Conservation (phyloP, 2,888 invertebrate species). For the Malthinus flaveolus region DNA sequence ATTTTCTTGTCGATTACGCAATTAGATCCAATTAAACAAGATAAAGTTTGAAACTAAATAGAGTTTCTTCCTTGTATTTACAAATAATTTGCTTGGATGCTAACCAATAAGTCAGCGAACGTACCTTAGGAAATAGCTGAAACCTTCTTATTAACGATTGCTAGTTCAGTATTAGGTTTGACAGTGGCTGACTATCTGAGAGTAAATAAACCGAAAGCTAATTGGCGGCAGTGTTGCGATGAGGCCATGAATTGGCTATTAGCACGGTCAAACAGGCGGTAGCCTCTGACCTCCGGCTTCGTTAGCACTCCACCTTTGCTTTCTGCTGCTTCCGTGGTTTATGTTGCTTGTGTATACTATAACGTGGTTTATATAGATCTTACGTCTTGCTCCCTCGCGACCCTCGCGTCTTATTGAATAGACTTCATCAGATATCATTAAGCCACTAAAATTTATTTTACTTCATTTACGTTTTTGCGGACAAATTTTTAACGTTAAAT, state of each 20-base stretch:
- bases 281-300: slow-evolving; percentile 53
- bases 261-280: slow-evolving; percentile 56
- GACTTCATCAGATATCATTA: slow-evolving; percentile 40
- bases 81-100: slow-evolving; percentile 15
- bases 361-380: slow-evolving; percentile 22
- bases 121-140: slow-evolving; percentile 33
- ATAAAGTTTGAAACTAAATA: slow-evolving; percentile 10
- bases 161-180: slow-evolving; percentile 21
- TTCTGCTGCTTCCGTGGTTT: slow-evolving; percentile 33
- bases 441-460: slow-evolving; percentile 12
- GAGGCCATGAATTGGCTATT: slow-evolving; percentile 58
- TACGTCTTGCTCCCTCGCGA: slow-evolving; percentile 26
- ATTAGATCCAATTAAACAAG: slow-evolving; percentile 11
- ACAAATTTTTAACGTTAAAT: no score
- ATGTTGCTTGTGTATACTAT: slow-evolving; percentile 24
- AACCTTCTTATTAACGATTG: slow-evolving; percentile 33
- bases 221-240: slow-evolving; percentile 50
- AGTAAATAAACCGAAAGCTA: slow-evolving; percentile 52
- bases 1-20: slow-evolving; percentile 13
- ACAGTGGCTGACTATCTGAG: slow-evolving; percentile 39
- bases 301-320: slow-evolving; percentile 43
- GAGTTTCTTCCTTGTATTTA: slow-evolving; percentile 4
- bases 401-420: slow-evolving; percentile 36
- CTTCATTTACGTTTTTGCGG: background rate
- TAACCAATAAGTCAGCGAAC: slow-evolving; percentile 17